Evolutionary conservation across 53 echinoderm and acorn worm genomes (phyloP).

Genomic region (Echinarachnius parma): DNA sequence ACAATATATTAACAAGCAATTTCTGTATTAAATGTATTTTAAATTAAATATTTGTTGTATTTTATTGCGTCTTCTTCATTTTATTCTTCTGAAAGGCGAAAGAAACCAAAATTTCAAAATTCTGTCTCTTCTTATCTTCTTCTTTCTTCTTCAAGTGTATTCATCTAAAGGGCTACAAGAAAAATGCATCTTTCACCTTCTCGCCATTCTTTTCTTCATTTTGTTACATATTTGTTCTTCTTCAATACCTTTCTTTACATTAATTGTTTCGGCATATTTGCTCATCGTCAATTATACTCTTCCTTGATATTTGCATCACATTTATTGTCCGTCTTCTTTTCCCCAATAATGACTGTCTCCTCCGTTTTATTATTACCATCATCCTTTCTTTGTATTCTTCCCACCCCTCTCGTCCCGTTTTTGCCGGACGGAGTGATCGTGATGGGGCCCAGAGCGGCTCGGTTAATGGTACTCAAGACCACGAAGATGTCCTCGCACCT

Average conservation of each 20-base stretch:
- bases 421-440: too few species aligned
- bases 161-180: not conserved
- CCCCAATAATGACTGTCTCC: not conserved
- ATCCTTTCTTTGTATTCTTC: not conserved
- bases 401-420: too few species aligned
- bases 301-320: not conserved
- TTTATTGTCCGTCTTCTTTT: not conserved
- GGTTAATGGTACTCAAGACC: constrained; percentile 42
- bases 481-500: constrained; percentile 28
- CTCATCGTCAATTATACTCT: too few species aligned
- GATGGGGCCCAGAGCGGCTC: constrained; percentile 32
- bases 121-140: too few species aligned
- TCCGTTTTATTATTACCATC: not conserved
- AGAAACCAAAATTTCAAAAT: too few species aligned
- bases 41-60: too few species aligned
- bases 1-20: too few species aligned
- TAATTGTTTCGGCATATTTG: not conserved
- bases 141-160: too few species aligned
- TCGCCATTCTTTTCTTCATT: not conserved
- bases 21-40: too few species aligned
- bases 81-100: too few species aligned
- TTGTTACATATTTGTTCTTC: not conserved
- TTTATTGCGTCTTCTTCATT: too few species aligned
- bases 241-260: not conserved
- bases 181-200: not conserved